phyloP scores from a whole-genome alignment of 2,888 invertebrate species.

The Mesorhabditis spiculigera region DNA sequence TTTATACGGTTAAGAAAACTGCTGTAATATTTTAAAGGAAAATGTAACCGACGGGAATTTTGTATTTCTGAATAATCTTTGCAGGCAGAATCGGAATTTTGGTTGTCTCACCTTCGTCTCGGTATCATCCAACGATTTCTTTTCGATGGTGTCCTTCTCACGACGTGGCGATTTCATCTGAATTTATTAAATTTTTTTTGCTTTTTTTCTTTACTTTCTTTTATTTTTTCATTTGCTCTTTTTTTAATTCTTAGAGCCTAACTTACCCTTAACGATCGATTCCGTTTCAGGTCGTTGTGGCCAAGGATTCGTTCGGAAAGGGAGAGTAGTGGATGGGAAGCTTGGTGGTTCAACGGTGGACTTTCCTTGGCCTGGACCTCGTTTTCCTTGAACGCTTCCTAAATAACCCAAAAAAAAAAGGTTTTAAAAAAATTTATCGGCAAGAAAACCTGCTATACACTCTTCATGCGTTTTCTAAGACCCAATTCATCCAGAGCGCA shows the following conservation, averaged over 20 bases:
- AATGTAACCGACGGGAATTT: no score
- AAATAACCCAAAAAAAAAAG: background rate
- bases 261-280: constrained; percentile 34
- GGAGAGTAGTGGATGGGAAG: constrained; percentile 24
- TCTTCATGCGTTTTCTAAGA: no score
- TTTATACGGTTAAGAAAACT: no score
- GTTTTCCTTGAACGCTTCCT: background rate
- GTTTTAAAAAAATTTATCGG: no score
- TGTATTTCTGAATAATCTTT: no score
- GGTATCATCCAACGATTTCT: constrained; percentile 25
- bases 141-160: constrained; percentile 21
- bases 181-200: constrained; percentile 7
- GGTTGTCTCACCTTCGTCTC: background rate
- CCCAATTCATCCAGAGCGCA: no score
- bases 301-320: constrained; percentile 20
- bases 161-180: constrained; percentile 38
- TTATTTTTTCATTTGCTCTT: constrained; percentile 10
- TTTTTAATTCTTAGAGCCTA: constrained; percentile 7
- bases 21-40: no score
- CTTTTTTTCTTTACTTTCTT: background rate
- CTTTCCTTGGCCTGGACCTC: constrained; percentile 10
- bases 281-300: constrained; percentile 28
- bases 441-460: no score
- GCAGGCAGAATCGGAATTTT: background rate
- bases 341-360: constrained; percentile 26